Percentiles rank a stretch among this genome's conserved stretches.
phyloP scores from a whole-genome alignment of 2,888 invertebrate genomes.

The Stenotaenia linearis region DNA sequence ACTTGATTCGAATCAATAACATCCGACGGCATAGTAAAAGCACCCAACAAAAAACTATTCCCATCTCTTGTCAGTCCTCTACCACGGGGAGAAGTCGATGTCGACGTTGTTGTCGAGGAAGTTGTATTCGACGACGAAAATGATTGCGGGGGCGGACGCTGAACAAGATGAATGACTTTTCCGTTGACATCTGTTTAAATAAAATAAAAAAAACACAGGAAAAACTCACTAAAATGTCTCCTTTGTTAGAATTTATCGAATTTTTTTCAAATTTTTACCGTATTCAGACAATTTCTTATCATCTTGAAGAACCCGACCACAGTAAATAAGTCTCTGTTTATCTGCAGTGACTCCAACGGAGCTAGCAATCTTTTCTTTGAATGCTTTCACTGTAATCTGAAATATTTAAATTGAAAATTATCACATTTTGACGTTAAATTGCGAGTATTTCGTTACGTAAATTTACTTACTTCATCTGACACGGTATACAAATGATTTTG shows the following conservation, averaged over 20 bases:
- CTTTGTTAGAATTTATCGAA: neutral
- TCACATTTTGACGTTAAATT: neutral
- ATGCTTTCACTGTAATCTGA: neutral
- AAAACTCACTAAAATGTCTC: neutral
- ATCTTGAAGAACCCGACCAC: slow-evolving; percentile 87
- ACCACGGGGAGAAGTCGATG: slow-evolving; percentile 29
- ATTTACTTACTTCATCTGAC: slow-evolving; percentile 67
- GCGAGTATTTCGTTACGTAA: neutral
- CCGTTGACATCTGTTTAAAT: slow-evolving; percentile 67
- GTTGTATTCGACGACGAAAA: slow-evolving; percentile 13
- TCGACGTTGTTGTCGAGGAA: slow-evolving; percentile 34
- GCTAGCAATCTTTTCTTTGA: neutral
- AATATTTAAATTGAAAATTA: neutral
- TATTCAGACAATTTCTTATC: slow-evolving; percentile 77
- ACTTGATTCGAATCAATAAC: slow-evolving; percentile 45
- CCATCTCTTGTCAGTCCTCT: slow-evolving; percentile 36
- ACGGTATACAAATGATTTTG: slow-evolving; percentile 74
- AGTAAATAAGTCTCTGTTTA: slow-evolving; percentile 85
- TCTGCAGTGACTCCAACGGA: slow-evolving; percentile 62
- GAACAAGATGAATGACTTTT: slow-evolving; percentile 87
- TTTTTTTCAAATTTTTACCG: slow-evolving; percentile 52
- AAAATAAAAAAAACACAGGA: slow-evolving; percentile 8
- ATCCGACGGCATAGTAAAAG: slow-evolving; percentile 47
- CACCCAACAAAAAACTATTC: slow-evolving; percentile 44
- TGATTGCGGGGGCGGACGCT: slow-evolving; percentile 67